These are phyloP conservation scores for Ictalurus furcatus DNA, from an alignment of 2,113 vertebrate genomes.

Conservation along the genomic window DNA sequence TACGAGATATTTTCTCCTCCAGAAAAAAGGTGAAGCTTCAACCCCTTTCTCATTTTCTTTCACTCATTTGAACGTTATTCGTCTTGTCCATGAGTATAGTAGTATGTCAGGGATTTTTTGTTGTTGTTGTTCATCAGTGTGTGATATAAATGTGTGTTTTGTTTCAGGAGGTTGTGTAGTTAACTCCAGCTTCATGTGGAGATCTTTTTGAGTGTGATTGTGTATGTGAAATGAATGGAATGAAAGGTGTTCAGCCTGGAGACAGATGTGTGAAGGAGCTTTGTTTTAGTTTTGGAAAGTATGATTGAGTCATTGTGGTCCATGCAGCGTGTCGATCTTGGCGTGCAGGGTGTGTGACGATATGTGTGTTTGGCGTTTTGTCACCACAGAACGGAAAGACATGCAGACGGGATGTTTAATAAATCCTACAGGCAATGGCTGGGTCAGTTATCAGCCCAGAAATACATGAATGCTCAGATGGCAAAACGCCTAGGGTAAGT, in stretches of 20 bases:
- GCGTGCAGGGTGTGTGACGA: conserved; percentile 66
- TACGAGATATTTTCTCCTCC: conserved; percentile 80
- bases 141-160: conserved; percentile 46
- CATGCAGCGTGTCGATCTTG: conserved; percentile 53
- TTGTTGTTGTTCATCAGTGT: conserved; percentile 38
- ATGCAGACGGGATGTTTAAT: conserved; percentile 90
- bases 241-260: background rate
- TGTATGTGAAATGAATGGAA: background rate
- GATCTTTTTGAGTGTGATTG: background rate
- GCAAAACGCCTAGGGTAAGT: conserved; percentile 92
- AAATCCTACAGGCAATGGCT: conserved; percentile 92
- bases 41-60: background rate
- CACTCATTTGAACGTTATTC: conserved; percentile 39
- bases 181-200: background rate
- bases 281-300: background rate
- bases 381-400: conserved; percentile 80
- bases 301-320: conserved; percentile 29
- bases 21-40: conserved; percentile 80
- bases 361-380: conserved; percentile 67
- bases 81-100: conserved; percentile 55
- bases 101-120: background rate
- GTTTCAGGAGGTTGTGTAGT: background rate
- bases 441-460: conserved; percentile 88
- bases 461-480: conserved; percentile 91
- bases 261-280: background rate